Conservation (phyloP, 2,797 vertebrate species). For the Ptychadena robeensis region DNA sequence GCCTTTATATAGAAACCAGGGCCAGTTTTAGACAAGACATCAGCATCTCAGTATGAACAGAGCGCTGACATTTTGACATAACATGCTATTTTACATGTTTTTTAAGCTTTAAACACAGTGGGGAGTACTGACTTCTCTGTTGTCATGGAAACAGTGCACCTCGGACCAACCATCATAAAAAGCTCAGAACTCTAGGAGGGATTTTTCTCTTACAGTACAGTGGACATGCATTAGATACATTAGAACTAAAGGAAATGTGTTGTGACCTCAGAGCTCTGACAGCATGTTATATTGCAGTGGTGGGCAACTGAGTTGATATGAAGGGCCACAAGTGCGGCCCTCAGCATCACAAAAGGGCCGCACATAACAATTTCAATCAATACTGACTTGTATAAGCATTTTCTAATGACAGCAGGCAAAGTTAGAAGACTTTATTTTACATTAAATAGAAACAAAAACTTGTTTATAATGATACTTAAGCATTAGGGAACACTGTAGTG, state of each 20-base stretch:
- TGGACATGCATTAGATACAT: neutral
- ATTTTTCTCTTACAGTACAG: constrained; percentile 8
- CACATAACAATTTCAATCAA: too few relatives aligned
- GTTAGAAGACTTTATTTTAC: too few relatives aligned
- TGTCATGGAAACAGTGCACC: constrained; percentile 74
- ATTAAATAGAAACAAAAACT: too few relatives aligned
- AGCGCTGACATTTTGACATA: constrained; percentile 11
- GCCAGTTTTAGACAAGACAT: constrained; percentile 20
- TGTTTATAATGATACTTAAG: too few relatives aligned
- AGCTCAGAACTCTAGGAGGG: constrained; percentile 17
- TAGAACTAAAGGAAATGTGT: neutral
- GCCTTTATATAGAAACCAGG: neutral
- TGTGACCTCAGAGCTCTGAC: neutral
- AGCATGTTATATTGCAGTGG: neutral
- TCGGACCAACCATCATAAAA: constrained; percentile 61
- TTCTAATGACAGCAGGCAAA: too few relatives aligned
- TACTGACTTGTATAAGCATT: too few relatives aligned
- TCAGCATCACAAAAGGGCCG: too few relatives aligned
- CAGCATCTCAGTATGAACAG: constrained; percentile 1
- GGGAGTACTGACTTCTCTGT: constrained; percentile 65
- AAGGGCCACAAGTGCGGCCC: too few relatives aligned
- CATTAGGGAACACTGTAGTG: too few relatives aligned
- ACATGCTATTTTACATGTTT: constrained; percentile 59
- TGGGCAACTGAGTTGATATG: neutral
- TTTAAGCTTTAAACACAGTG: constrained; percentile 64